Conservation (phyloP, 2,797 vertebrate species). For the Smutsia temminckii region DNA sequence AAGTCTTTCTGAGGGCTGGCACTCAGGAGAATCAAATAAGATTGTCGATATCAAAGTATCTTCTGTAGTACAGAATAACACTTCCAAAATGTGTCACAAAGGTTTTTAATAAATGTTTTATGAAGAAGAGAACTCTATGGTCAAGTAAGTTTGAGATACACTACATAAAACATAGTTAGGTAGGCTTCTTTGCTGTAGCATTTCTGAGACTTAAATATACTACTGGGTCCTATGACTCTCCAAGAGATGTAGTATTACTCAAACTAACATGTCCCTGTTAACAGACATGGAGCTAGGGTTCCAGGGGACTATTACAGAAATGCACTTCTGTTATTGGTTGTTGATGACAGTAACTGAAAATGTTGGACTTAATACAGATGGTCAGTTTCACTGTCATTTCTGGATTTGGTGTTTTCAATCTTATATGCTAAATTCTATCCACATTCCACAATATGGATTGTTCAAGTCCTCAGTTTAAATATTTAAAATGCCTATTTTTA, state of each 20-base stretch:
- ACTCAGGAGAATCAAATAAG: background rate
- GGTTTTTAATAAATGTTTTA: background rate
- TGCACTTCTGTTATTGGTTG: background rate
- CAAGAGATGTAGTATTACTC: background rate
- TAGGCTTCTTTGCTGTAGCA: background rate
- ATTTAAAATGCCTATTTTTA: slow-evolving; percentile 9
- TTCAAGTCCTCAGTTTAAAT: background rate
- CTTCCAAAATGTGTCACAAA: background rate
- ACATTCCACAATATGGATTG: background rate
- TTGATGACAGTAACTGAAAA: background rate
- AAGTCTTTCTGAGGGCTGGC: background rate
- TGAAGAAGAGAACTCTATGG: background rate
- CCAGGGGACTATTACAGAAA: background rate
- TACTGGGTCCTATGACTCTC: background rate
- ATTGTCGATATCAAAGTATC: background rate
- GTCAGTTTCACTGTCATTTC: background rate
- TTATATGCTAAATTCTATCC: background rate
- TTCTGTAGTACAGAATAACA: background rate
- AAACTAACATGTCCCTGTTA: background rate
- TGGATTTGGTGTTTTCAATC: background rate
- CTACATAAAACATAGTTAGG: background rate
- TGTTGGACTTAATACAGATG: background rate
- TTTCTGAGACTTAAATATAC: background rate
- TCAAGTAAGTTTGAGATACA: slow-evolving; percentile 9
- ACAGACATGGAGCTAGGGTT: background rate